Evolutionary conservation across 2,888 invertebrate genomes (phyloP).

Genomic region (Amblyteles armatorius): DNA sequence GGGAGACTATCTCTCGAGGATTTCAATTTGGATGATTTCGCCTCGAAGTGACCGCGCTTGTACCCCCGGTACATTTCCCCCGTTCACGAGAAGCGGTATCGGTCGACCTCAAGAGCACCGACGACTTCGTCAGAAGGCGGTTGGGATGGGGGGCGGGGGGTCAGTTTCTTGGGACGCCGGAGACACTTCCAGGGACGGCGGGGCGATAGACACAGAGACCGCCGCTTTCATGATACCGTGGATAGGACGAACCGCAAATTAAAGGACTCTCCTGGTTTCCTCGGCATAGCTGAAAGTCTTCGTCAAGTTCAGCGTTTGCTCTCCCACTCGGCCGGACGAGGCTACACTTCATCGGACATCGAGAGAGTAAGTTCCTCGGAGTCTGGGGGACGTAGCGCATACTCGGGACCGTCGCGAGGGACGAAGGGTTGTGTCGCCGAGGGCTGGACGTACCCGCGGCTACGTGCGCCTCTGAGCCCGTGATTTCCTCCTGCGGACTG

Average conservation of each 20-base stretch:
- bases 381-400: conserved; percentile 39
- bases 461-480: not conserved
- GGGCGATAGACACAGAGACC: conserved; percentile 20
- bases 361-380: conserved; percentile 36
- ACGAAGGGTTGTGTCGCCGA: not conserved
- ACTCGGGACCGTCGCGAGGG: conserved; percentile 21
- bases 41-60: conserved; percentile 61
- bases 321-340: conserved; percentile 11
- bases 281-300: conserved; percentile 61
- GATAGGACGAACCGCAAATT: conserved; percentile 61
- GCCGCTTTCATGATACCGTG: conserved; percentile 43
- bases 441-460: conserved; percentile 6
- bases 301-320: conserved; percentile 54
- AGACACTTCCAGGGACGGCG: conserved; percentile 8
- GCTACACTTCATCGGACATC: conserved; percentile 35
- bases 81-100: conserved; percentile 37
- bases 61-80: conserved; percentile 11
- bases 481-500: conserved; percentile 2
- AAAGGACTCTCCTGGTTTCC: conserved; percentile 46
- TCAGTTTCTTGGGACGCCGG: conserved; percentile 45
- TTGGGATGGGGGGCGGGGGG: not conserved
- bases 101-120: conserved; percentile 49
- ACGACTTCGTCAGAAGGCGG: not conserved
- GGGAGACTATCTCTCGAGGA: conserved; percentile 45
- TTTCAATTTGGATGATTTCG: conserved; percentile 66